Base-by-base conservation (phyloP, 1,140 invertebrate species). In the Caenorhabditis remanei region DNA sequence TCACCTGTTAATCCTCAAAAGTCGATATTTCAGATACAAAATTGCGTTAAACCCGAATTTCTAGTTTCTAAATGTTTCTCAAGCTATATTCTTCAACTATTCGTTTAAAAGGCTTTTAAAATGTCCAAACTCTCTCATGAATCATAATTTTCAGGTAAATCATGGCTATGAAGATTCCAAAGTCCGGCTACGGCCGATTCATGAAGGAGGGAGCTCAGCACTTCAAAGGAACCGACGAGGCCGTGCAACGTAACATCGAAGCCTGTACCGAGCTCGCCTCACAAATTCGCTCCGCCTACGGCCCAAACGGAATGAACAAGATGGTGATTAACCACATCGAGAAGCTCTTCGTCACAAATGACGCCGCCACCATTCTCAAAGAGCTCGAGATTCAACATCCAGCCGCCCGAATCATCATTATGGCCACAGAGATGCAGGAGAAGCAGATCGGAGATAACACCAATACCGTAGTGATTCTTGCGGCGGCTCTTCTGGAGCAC, bases 301-400 rank as follows among this genome's bases (percentile, higher is more conserved):
- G 98, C 1, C 98, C 98, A 21, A 98, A 94, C 92, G 94, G 98
- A 21, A 98, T 99, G 96, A 99, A 99, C 93, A 99, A 99, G 94
- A 99, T 99, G 96, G 95, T 99, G 9, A 99, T 99, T 53, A 99
- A 99, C 94, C 97, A 99, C 92, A 94, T 99, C 89, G 98, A 99
- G 91, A 99, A 99, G 93, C 94, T 99, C 85, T 99, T 99, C 94
- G 96, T 99, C 2, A 99, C 98, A 0, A 99, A 96, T 94, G 98
- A 99, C 95, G 98, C 98, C 61, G 98, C 96, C 0, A 99, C 98
- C 0, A 99, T 99, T 85, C 96, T 99, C 84, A 95, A 95, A 89
- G 97, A 99, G 93, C 93, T 99, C 19, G 97, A 99, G 93, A 94
- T 99, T 56, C 97, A 99, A 93, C 98, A 99, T 94, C 98, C 98